These are phyloP conservation scores for Cheilosia urbana DNA, from an alignment of 2,888 invertebrate genomes.

Conservation along the genomic window DNA sequence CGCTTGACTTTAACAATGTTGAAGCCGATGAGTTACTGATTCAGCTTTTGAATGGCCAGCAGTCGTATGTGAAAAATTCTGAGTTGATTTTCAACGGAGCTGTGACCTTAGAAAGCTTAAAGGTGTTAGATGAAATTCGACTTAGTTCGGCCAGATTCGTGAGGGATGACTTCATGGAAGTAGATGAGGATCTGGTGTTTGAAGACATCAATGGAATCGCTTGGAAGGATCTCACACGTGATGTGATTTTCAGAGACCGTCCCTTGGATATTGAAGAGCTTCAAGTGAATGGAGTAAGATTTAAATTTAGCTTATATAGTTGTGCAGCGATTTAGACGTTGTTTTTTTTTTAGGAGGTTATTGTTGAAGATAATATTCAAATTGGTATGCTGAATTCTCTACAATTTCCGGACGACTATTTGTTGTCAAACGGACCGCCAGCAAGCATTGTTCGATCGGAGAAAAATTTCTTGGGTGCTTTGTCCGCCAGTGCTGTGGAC, in stretches of 20 bases:
- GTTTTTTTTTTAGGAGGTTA: conserved; percentile 79
- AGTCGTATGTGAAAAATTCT: conserved; percentile 79
- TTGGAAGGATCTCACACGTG: conserved; percentile 83
- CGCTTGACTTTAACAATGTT: conserved; percentile 78
- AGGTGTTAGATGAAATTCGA: conserved; percentile 74
- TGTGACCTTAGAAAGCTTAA: conserved; percentile 77
- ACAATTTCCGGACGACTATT: conserved; percentile 85
- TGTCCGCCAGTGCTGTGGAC: conserved; percentile 82
- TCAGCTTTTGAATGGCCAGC: conserved; percentile 80
- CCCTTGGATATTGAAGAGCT: conserved; percentile 82
- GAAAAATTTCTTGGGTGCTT: conserved; percentile 84
- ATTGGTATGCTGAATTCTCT: conserved; percentile 83
- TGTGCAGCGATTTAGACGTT: neutral
- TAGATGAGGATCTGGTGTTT: conserved; percentile 79
- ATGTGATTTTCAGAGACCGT: conserved; percentile 84
- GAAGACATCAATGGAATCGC: conserved; percentile 84
- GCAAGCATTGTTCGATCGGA: conserved; percentile 82
- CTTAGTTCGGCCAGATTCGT: conserved; percentile 38
- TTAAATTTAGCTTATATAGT: no score
- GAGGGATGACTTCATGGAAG: conserved; percentile 61
- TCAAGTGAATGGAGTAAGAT: conserved; percentile 84
- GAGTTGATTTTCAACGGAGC: conserved; percentile 78
- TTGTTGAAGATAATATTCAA: conserved; percentile 77
- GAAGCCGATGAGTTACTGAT: conserved; percentile 79
- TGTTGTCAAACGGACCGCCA: conserved; percentile 81